These are phyloP conservation scores for Arion vulgaris DNA, from an alignment of 1,140 invertebrate genomes.

Conservation along the genomic window DNA sequence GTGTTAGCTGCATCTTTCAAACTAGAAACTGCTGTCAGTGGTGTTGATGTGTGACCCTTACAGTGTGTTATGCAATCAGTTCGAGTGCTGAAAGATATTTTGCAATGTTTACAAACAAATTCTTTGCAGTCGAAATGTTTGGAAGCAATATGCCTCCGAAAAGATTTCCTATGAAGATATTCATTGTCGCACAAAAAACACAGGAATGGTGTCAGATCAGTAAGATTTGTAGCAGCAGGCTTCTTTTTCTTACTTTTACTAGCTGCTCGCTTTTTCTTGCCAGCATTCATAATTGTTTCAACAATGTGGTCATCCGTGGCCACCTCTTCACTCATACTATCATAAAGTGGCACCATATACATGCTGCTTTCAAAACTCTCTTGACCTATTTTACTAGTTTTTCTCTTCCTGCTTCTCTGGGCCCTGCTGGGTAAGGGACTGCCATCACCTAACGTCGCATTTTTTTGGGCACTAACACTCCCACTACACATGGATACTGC, in stretches of 20 bases:
- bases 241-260: neutral
- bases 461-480: neutral
- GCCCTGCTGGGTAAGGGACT: neutral
- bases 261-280: neutral
- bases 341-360: conserved; percentile 22
- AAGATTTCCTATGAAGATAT: conserved; percentile 6
- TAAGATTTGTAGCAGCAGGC: neutral
- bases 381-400: neutral
- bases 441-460: neutral
- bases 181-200: conserved; percentile 17
- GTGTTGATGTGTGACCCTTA: neutral
- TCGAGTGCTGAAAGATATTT: neutral
- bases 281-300: neutral
- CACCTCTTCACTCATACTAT: conserved; percentile 13
- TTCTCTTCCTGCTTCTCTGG: neutral
- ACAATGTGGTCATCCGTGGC: conserved; percentile 15
- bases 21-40: too few species aligned
- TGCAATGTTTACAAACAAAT: conserved; percentile 13
- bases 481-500: conserved; percentile 22
- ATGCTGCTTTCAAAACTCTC: neutral
- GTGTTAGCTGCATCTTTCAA: neutral
- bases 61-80: conserved; percentile 13
- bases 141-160: neutral
- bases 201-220: neutral
- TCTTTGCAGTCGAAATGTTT: neutral